These are phyloP conservation scores for Mormyrus lacerda DNA, from an alignment of 2,113 vertebrate genomes.

Conservation along the genomic window DNA sequence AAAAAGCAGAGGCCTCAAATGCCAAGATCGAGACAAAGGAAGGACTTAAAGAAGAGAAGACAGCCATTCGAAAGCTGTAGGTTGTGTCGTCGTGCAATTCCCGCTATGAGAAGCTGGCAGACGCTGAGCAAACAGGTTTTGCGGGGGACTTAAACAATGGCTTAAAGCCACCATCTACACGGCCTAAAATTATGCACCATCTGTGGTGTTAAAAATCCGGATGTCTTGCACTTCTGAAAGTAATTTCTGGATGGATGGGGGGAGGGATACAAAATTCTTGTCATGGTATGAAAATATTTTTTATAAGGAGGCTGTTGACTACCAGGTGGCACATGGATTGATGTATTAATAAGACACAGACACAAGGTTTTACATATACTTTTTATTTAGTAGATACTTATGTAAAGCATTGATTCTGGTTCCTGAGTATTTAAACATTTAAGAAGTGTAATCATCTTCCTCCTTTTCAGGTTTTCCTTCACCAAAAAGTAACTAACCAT, in stretches of 20 bases:
- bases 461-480: constrained; percentile 61
- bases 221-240: background rate
- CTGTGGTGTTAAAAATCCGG: background rate
- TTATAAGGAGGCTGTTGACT: background rate
- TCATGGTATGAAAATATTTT: background rate
- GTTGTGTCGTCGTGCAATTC: constrained; percentile 37
- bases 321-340: background rate
- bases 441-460: constrained; percentile 24
- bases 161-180: background rate
- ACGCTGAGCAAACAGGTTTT: background rate
- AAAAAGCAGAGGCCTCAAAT: constrained; percentile 25
- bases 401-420: background rate
- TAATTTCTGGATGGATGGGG: background rate
- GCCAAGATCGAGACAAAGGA: constrained; percentile 28
- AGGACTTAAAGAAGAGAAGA: constrained; percentile 58
- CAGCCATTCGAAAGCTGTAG: constrained; percentile 76
- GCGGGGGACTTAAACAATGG: background rate
- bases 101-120: background rate
- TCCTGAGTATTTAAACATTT: background rate
- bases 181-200: background rate
- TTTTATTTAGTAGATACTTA: background rate
- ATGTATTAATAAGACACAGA: background rate
- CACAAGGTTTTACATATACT: background rate
- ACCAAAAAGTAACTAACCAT: constrained; percentile 52
- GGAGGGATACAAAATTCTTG: background rate